These are phyloP conservation scores for Ochropleura plecta DNA, from an alignment of 2,888 invertebrate genomes.

Conservation along the genomic window DNA sequence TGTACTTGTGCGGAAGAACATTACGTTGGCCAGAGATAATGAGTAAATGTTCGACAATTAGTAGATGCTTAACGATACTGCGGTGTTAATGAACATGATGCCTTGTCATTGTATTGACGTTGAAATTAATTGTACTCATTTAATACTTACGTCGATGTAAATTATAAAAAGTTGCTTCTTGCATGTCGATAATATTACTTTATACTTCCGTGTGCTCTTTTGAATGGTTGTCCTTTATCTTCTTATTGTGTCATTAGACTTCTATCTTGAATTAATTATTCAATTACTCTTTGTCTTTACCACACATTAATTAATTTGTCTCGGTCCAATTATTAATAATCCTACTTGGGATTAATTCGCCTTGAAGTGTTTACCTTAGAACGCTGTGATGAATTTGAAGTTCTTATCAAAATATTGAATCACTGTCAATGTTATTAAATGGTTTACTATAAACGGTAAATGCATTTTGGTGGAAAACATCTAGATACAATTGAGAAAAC, in stretches of 20 bases:
- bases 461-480: neutral
- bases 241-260: neutral
- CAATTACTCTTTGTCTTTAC: neutral
- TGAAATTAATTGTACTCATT: slow-evolving; percentile 9
- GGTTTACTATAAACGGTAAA: neutral
- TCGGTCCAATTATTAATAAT: neutral
- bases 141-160: neutral
- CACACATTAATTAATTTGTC: neutral
- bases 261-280: neutral
- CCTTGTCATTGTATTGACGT: slow-evolving; percentile 17
- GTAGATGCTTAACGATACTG: slow-evolving; percentile 17
- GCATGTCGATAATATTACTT: slow-evolving; percentile 7
- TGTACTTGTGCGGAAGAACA: slow-evolving; percentile 14
- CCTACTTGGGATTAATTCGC: neutral
- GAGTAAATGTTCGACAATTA: slow-evolving; percentile 13
- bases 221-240: neutral
- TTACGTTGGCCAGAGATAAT: slow-evolving; percentile 12
- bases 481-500: neutral
- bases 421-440: no score
- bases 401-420: neutral
- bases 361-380: no score
- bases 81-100: neutral
- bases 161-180: neutral
- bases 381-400: neutral
- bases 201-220: slow-evolving; percentile 18